Evolutionary conservation across 1,140 invertebrate species (phyloP), one percentile per base, ranked within the genome.

Genomic region (Rhyacophila brunnea): DNA sequence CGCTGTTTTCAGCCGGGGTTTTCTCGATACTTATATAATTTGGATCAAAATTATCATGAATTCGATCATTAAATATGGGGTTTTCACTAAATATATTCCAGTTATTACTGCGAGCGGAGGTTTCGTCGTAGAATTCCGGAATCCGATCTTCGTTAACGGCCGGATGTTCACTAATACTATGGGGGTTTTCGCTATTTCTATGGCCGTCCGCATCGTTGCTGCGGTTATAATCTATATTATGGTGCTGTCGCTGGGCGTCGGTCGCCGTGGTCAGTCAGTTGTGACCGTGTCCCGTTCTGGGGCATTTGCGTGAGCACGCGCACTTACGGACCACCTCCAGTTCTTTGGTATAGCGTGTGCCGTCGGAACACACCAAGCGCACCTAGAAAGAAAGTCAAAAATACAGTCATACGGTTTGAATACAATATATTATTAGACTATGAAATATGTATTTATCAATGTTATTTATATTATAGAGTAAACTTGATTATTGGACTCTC

Each of bases 291-390:
- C 23, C 23, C 23, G 23, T 9, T 61, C 85, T 86, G 75, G 88
- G 84, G 80, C 90, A 92, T 80, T 92, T 92, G 73, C 90, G 88
- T 59, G 87, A 86, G 77, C 90, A 92, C 53, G 88, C 87, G 74
- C 90, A 98, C 77, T 96, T 97, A 68, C 95, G 87, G 70, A 98
- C 92, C 69, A 98, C 91, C 70, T 97, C 93, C 68, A 99, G 87
- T 71, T 96, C 91, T 83, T 95, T 95, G 71, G 93, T 92, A 82
- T 94, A 96, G 46, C 91, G 88, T 54, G 88, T 91, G 46, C 95
- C 94, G 74, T 98, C 89, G 65, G 87, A 85, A 80, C 96, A 99
- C 68, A 95, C 88, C 57, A 98, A 83, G 62, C 93, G 90, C 56
- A 90, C 85, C 88, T 90, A 74, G 11, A 64, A 66, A 54, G 59